Percentiles rank a stretch among this genome's conserved stretches.
Evolutionary conservation across 2,888 invertebrate species (phyloP).

Genomic region (Lacanobia oleracea): DNA sequence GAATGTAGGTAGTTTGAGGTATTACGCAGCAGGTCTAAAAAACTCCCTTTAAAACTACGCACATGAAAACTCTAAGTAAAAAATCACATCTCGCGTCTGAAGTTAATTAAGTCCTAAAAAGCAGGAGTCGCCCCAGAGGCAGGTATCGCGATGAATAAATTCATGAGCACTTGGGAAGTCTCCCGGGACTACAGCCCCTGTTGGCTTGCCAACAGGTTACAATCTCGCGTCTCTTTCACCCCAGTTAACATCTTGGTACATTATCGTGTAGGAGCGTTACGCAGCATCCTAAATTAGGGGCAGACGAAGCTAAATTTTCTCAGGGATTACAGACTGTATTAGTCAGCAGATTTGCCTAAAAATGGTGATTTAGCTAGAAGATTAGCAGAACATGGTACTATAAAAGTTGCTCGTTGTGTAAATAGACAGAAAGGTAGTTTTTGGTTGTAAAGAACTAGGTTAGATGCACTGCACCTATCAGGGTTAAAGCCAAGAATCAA

Average conservation of each 20-base stretch:
- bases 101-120: constrained; percentile 68
- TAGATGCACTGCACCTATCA: neutral
- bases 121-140: constrained; percentile 53
- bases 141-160: constrained; percentile 65
- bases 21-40: neutral
- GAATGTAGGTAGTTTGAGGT: neutral
- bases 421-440: constrained; percentile 7
- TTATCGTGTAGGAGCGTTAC: constrained; percentile 32
- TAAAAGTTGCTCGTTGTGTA: neutral
- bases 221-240: constrained; percentile 54
- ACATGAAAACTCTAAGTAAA: constrained; percentile 27
- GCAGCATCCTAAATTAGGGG: constrained; percentile 33
- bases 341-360: constrained; percentile 1
- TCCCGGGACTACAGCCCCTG: constrained; percentile 57
- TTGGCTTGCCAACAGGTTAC: constrained; percentile 67
- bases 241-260: constrained; percentile 56
- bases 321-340: neutral
- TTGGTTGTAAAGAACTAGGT: neutral
- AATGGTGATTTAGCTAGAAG: neutral
- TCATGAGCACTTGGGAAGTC: constrained; percentile 65
- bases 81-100: constrained; percentile 56
- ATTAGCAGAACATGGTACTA: neutral
- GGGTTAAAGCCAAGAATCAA: neutral
- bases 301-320: constrained; percentile 22
- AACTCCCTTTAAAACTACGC: constrained; percentile 5